Evolutionary conservation across 2,113 vertebrate genomes (phyloP).

Genomic region (Siniperca knerii): DNA sequence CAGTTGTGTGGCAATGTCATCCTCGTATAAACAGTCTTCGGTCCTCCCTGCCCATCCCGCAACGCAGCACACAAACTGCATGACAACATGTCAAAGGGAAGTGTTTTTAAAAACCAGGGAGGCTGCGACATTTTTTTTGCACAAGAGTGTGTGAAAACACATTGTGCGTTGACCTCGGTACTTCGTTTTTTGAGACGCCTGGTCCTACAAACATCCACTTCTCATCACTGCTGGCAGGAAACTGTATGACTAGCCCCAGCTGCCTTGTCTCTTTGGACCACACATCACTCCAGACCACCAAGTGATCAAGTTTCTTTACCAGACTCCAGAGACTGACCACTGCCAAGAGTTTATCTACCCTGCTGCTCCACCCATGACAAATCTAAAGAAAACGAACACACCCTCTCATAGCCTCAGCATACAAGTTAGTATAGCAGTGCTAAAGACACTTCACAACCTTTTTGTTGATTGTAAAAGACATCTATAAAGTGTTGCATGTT

Average conservation of each 20-base stretch:
- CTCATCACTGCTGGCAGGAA: conserved; percentile 30
- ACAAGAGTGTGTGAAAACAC: background rate
- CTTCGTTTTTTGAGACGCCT: background rate
- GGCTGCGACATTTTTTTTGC: background rate
- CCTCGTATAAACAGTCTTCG: conserved; percentile 47
- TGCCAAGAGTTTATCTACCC: conserved; percentile 70
- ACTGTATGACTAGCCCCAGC: conserved; percentile 13
- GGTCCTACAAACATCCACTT: background rate
- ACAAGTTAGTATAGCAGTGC: background rate
- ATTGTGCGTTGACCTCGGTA: background rate
- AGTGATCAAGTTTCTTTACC: conserved; percentile 52
- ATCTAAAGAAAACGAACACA: conserved; percentile 60
- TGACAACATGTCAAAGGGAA: background rate
- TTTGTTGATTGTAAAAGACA: background rate
- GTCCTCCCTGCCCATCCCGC: conserved; percentile 29
- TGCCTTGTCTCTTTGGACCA: conserved; percentile 59
- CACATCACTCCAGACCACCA: conserved; percentile 64
- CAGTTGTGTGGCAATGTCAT: conserved; percentile 44
- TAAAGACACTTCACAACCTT: background rate
- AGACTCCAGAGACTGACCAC: conserved; percentile 64
- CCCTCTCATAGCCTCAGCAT: conserved; percentile 21
- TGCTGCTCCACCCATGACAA: conserved; percentile 61
- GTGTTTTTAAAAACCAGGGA: background rate
- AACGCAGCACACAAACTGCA: conserved; percentile 28
- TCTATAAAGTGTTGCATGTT: background rate